Evolutionary conservation across 2,888 invertebrate species (phyloP).

Genomic region (Sphaeridia pumilis): DNA sequence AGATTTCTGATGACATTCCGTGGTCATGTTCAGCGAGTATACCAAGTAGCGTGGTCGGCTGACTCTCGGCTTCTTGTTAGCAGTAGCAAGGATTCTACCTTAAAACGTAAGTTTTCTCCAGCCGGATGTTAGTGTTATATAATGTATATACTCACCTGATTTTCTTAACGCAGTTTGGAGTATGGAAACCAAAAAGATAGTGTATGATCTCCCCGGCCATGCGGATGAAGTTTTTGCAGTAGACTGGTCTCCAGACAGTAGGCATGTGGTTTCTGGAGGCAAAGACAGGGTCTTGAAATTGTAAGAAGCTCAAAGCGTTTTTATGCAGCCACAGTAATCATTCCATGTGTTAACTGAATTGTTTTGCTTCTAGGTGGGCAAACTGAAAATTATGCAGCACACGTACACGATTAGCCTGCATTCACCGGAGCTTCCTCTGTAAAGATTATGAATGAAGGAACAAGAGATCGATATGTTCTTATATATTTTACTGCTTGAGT

Average conservation of each 20-base stretch:
- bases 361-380: no score
- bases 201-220: conserved; percentile 92
- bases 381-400: no score
- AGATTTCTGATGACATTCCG: conserved; percentile 74
- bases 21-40: conserved; percentile 95
- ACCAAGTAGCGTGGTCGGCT: conserved; percentile 93
- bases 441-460: no score
- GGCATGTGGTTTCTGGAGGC: conserved; percentile 89
- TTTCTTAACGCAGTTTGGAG: conserved; percentile 62
- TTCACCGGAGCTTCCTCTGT: no score
- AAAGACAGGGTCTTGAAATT: conserved; percentile 96
- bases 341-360: no score
- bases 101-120: conserved; percentile 75
- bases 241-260: conserved; percentile 97
- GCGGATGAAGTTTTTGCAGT: conserved; percentile 97
- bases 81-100: conserved; percentile 94
- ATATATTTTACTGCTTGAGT: neutral
- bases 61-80: conserved; percentile 91
- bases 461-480: no score
- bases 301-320: conserved; percentile 45
- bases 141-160: no score
- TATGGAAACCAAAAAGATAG: conserved; percentile 69
- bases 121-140: no score
- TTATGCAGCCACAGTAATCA: no score
- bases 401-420: no score